Base-by-base conservation (phyloP, 64 coral and sea anemone genomes). In the Stylophora pistillata region DNA sequence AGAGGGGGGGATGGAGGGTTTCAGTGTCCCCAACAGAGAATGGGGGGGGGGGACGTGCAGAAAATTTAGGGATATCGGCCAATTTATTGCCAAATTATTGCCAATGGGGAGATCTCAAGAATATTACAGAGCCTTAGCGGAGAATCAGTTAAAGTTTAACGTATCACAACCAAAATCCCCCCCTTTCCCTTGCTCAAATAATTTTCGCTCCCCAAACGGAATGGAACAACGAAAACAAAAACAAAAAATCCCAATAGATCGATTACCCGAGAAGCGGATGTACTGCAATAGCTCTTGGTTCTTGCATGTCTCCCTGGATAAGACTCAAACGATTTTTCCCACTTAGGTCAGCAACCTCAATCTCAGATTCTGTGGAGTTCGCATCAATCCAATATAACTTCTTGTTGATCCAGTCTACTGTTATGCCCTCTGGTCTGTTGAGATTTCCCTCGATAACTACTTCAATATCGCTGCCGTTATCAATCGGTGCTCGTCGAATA, bases 381-480 rank as follows among this genome's bases (percentile, higher is more conserved):
- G 88, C 52, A 55, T 98, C 95, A 16, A 89, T 94, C 95, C 95
- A 98, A n/a, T 98, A 98, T n/a, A 98, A 26, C 76, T 92, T 98
- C 16, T 83, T 60, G 26, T 98, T 94, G 29, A 98, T 18, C 95
- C 95, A 98, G 20, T 98, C 95, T 57, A 94, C 56, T 4, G 89
- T 89, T 63, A 98, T 86, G 9, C 92, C 95, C 47, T 98, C 95
- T 20, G 92, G 92, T 9, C 72, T 74, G 14, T 86, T 27, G 41
- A 98, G 84, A 41, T 78, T 10, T 47, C 78, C 78, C 17, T 86
- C 86, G 10, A 98, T 56, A n/a, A 98, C 61, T 20, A 82, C 27
- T 53, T 88, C 86, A 18, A 91, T 78, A 31, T 74, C 56, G 26
- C 72, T 55, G 16, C 85, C 74, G 81, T 94, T 91, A 7, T 85